Evolutionary conservation across 1,140 invertebrate genomes (phyloP).

Genomic region (Lethrus apterus): DNA sequence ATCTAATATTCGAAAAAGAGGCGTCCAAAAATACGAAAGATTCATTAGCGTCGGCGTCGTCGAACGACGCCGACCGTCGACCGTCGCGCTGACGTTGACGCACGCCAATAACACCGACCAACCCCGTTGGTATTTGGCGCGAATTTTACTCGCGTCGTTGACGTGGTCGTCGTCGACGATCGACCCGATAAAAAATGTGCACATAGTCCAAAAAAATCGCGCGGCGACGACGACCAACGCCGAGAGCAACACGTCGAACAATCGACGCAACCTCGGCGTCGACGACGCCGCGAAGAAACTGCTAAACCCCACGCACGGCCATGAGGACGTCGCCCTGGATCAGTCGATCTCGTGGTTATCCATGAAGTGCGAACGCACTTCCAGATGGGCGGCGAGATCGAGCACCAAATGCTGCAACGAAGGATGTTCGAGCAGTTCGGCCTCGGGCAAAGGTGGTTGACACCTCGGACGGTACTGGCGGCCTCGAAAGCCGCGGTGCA

Average conservation of each 20-base stretch:
- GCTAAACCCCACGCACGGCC: conserved; percentile 31
- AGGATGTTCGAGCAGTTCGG: conserved; percentile 83
- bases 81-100: no score
- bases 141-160: no score
- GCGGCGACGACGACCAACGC: not conserved
- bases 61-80: no score
- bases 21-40: no score
- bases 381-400: conserved; percentile 73
- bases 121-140: no score
- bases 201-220: not conserved
- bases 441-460: conserved; percentile 78
- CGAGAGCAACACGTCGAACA: not conserved
- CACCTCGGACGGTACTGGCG: conserved; percentile 77
- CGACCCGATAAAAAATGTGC: no score
- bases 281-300: conserved; percentile 12
- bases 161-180: no score
- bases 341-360: conserved; percentile 65
- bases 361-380: conserved; percentile 69
- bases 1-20: no score
- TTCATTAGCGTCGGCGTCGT: no score
- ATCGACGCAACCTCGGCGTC: not conserved
- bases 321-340: conserved; percentile 46
- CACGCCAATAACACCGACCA: no score
- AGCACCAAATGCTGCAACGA: conserved; percentile 71
- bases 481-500: conserved; percentile 76